These are phyloP conservation scores for Oreochromis spilurus DNA, from an alignment of 2,113 vertebrate species.

Conservation along the genomic window DNA sequence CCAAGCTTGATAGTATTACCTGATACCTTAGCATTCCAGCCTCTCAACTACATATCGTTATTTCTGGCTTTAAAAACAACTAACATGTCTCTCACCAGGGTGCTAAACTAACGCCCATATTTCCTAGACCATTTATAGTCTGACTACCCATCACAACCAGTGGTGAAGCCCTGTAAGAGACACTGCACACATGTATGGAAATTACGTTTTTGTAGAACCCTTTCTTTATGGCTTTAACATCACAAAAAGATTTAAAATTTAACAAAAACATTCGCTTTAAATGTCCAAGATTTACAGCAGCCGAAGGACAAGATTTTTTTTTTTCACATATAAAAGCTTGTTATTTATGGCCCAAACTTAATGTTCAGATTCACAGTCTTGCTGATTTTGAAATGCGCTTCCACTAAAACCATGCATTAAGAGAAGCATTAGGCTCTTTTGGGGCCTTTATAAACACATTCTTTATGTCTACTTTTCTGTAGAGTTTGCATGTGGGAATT, in stretches of 20 bases:
- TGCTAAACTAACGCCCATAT: too few species aligned
- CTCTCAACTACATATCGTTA: not conserved
- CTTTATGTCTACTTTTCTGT: not conserved
- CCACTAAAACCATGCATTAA: not conserved
- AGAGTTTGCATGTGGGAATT: not conserved
- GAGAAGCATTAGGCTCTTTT: not conserved
- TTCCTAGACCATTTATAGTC: not conserved
- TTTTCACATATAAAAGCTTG: not conserved
- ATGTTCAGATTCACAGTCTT: not conserved
- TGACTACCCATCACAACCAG: not conserved
- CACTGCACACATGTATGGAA: not conserved
- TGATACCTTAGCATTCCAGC: not conserved
- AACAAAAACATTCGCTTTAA: not conserved
- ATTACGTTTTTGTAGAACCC: not conserved
- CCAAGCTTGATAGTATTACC: not conserved
- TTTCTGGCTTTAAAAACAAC: not conserved
- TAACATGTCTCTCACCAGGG: too few species aligned
- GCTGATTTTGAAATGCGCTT: not conserved
- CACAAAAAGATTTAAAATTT: not conserved
- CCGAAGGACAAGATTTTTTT: rapidly evolving
- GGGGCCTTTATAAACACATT: not conserved
- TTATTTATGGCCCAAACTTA: not conserved
- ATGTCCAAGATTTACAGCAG: not conserved
- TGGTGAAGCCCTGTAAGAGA: not conserved
- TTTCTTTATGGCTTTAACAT: not conserved